These are phyloP conservation scores for Watsonalla binaria DNA, from an alignment of 2,888 invertebrate species.

Conservation along the genomic window DNA sequence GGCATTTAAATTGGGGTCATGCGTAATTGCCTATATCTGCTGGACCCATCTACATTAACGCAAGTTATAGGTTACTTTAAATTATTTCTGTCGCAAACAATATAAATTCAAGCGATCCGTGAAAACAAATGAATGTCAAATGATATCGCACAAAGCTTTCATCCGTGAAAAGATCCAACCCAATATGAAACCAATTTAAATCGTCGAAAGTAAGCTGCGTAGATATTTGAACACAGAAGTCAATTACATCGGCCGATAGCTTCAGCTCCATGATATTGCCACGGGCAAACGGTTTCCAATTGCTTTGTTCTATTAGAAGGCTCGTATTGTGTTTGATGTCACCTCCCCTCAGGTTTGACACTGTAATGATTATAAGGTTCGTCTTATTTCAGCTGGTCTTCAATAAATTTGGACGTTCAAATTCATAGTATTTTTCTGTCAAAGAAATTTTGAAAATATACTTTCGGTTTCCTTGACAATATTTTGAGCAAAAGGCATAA, in stretches of 20 bases:
- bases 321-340: constrained; percentile 20
- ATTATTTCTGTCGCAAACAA: background rate
- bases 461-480: too few species aligned
- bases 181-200: background rate
- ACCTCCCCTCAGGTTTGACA: constrained; percentile 1
- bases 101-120: background rate
- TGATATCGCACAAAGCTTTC: background rate
- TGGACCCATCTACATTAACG: too few species aligned
- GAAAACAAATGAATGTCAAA: background rate
- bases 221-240: constrained; percentile 7
- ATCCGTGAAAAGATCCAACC: background rate
- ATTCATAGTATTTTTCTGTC: background rate
- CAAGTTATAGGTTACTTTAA: background rate
- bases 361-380: background rate
- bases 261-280: constrained; percentile 16
- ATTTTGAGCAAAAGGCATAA: too few species aligned
- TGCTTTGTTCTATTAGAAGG: constrained; percentile 25
- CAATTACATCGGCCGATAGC: constrained; percentile 21
- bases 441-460: background rate
- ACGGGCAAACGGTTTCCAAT: constrained; percentile 27
- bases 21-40: too few species aligned
- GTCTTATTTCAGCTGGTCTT: too few species aligned
- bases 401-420: background rate
- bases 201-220: background rate
- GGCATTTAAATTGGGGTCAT: too few species aligned